phyloP scores from a whole-genome alignment of 2,113 vertebrate genomes.

The Rhinolophus ferrumequinum region DNA sequence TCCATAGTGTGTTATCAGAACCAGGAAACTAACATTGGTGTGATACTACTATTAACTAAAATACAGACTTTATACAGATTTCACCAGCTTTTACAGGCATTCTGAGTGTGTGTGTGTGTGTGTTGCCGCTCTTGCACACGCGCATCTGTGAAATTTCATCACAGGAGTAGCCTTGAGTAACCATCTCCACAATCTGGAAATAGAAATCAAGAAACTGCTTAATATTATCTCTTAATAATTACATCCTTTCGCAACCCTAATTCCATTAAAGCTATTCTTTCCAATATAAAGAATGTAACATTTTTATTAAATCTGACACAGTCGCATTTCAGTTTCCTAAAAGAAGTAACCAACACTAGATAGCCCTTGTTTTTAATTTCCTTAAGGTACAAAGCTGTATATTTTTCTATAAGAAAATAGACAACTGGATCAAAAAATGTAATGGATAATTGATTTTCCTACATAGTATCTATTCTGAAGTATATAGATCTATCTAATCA shows the following conservation, averaged over 20 bases:
- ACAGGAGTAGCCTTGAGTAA: background rate
- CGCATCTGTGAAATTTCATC: background rate
- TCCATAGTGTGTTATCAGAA: background rate
- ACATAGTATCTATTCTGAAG: background rate
- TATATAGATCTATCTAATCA: background rate
- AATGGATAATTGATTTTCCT: background rate
- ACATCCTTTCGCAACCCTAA: background rate
- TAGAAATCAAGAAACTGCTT: background rate
- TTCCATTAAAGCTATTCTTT: background rate
- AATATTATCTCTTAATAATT: background rate
- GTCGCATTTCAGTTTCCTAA: background rate
- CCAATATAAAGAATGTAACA: background rate
- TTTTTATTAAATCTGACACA: background rate
- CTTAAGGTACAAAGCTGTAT: background rate
- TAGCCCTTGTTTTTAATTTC: background rate
- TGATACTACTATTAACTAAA: background rate
- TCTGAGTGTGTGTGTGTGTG: background rate
- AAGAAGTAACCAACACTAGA: background rate
- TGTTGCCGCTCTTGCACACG: no score
- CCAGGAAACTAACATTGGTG: background rate
- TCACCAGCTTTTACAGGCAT: background rate
- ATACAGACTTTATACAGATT: background rate
- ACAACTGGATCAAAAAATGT: background rate
- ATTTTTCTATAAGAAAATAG: background rate
- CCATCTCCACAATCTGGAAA: background rate